Evolutionary conservation across 2,113 vertebrate species (phyloP).

Genomic region (Neolamprologus falcicula): DNA sequence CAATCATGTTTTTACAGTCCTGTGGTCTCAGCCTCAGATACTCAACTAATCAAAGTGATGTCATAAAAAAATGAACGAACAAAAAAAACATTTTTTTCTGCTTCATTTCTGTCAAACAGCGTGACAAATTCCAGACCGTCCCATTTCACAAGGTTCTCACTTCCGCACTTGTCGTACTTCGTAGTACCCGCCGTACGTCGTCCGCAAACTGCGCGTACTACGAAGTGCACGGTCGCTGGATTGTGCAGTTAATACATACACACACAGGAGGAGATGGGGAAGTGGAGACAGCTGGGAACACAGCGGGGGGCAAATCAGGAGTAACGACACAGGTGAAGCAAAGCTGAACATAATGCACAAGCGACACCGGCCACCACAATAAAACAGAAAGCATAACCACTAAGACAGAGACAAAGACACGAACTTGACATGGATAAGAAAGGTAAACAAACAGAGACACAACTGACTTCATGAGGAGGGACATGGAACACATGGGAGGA

Average conservation of each 20-base stretch:
- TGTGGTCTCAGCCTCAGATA: not conserved
- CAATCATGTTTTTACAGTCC: not conserved
- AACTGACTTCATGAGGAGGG: not conserved
- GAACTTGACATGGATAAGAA: not conserved
- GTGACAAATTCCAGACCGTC: not conserved
- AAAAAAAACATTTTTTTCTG: rapidly evolving
- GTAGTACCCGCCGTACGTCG: rapidly evolving
- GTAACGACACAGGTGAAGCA: not conserved
- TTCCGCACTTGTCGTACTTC: rapidly evolving
- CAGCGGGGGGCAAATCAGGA: not conserved
- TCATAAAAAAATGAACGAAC: not conserved
- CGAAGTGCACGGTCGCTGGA: rapidly evolving
- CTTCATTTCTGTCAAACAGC: not conserved
- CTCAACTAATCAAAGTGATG: not conserved
- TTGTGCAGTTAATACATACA: not conserved
- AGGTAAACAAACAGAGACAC: not conserved
- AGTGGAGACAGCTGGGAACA: not conserved
- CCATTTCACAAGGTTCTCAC: not conserved
- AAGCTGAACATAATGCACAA: not conserved
- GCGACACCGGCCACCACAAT: not conserved
- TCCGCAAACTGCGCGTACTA: rapidly evolving
- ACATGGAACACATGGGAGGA: not conserved
- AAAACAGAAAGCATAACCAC: not conserved
- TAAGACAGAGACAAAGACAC: not conserved
- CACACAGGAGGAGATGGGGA: not conserved